Evolutionary conservation across 2,113 vertebrate species (phyloP).

Genomic region (Morone chrysops): DNA sequence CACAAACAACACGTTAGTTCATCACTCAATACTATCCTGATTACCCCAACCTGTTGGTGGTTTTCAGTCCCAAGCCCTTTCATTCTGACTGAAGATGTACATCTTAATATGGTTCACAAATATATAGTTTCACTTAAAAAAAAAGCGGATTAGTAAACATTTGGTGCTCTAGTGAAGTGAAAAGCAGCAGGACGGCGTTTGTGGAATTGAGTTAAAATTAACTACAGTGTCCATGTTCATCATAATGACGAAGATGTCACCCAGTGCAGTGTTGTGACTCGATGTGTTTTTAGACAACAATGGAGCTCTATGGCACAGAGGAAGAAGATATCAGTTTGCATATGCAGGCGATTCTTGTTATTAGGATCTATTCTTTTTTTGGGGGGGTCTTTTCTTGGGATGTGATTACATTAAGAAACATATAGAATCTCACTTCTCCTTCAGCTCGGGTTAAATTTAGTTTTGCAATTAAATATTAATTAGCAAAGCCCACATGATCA

Average conservation of each 20-base stretch:
- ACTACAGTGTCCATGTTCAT: background rate
- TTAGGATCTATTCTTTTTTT: background rate
- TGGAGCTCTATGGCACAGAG: background rate
- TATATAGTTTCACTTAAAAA: background rate
- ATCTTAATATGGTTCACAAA: background rate
- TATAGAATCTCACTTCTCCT: too few species aligned
- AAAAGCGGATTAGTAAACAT: conserved; percentile 19
- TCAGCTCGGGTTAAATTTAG: background rate
- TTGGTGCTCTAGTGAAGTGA: background rate
- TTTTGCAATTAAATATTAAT: background rate
- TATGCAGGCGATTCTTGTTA: too few species aligned
- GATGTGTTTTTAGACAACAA: background rate
- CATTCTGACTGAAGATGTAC: too few species aligned
- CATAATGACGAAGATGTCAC: background rate
- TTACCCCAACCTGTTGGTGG: too few species aligned
- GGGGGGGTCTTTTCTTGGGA: background rate
- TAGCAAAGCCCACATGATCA: background rate
- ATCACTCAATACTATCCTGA: too few species aligned
- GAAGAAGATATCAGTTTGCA: too few species aligned
- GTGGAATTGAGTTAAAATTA: background rate
- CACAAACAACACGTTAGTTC: too few species aligned
- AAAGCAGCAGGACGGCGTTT: background rate
- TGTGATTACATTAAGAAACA: background rate
- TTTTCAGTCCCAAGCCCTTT: too few species aligned
- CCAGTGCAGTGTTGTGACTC: background rate